Percentiles rank a stretch among this genome's conserved stretches.
Evolutionary conservation across 1,140 invertebrate genomes (phyloP).

Genomic region (Anastatus disparis): DNA sequence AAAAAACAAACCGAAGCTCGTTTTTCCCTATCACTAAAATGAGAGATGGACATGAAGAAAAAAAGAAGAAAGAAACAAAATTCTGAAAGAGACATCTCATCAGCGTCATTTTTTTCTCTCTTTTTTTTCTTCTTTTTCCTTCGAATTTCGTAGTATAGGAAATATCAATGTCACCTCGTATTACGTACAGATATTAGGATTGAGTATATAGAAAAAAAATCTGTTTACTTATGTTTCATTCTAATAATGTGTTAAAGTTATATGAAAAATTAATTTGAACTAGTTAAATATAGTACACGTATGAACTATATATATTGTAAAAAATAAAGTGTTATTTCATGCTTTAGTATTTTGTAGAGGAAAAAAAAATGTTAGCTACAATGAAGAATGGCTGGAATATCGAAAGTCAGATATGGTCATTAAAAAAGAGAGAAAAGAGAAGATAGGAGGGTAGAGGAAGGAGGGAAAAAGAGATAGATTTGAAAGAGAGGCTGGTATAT

Average conservation of each 20-base stretch:
- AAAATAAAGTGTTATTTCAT: no score
- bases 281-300: no score
- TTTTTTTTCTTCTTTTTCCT: not conserved
- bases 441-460: not conserved
- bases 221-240: no score
- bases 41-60: no score
- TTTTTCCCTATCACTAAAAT: conserved; percentile 6
- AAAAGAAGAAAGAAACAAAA: no score
- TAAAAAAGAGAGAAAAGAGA: conserved; percentile 26
- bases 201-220: no score
- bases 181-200: not conserved
- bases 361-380: no score
- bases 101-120: conserved; percentile 3
- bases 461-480: not conserved
- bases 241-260: no score
- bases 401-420: conserved; percentile 17
- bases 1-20: conserved; percentile 44
- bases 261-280: no score
- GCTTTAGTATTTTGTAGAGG: no score
- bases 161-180: conserved; percentile 8
- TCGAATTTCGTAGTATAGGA: not conserved
- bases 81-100: not conserved
- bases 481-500: not conserved
- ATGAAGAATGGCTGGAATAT: no score
- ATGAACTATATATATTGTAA: no score